Evolutionary conservation across 2,797 vertebrate genomes (phyloP).

Genomic region (Mormyrops attenuatus): DNA sequence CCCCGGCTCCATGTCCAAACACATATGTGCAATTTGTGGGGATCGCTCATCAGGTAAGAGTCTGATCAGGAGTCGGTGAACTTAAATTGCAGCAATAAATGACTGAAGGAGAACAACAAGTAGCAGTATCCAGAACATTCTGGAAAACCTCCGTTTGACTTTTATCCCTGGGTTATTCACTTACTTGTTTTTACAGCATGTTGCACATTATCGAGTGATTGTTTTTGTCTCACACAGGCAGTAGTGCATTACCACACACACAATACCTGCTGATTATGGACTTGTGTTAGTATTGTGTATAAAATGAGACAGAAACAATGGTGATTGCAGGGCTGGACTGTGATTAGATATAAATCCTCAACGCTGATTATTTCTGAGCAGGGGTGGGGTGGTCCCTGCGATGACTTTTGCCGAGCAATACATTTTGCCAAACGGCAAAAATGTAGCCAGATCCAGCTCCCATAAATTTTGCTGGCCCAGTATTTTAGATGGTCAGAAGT

Average conservation of each 20-base stretch:
- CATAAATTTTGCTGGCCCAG: not conserved
- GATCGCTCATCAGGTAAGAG: slow-evolving; percentile 88
- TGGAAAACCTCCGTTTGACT: not conserved
- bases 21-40: slow-evolving; percentile 94
- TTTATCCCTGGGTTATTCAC: not conserved
- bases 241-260: not conserved
- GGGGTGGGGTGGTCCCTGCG: not conserved
- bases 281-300: not conserved
- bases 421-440: not conserved
- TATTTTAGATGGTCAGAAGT: not conserved
- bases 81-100: not conserved
- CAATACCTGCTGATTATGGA: not conserved
- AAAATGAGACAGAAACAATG: not conserved
- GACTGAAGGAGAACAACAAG: not conserved
- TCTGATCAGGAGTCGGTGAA: not conserved
- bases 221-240: not conserved
- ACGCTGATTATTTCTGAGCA: not conserved
- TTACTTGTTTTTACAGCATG: not conserved
- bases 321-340: not conserved
- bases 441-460: not conserved
- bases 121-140: not conserved
- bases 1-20: slow-evolving; percentile 84
- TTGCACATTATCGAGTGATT: not conserved
- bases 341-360: not conserved
- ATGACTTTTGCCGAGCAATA: not conserved